Base-by-base conservation (phyloP, 2,113 vertebrate species). In the cat (Felis catus) region DNA sequence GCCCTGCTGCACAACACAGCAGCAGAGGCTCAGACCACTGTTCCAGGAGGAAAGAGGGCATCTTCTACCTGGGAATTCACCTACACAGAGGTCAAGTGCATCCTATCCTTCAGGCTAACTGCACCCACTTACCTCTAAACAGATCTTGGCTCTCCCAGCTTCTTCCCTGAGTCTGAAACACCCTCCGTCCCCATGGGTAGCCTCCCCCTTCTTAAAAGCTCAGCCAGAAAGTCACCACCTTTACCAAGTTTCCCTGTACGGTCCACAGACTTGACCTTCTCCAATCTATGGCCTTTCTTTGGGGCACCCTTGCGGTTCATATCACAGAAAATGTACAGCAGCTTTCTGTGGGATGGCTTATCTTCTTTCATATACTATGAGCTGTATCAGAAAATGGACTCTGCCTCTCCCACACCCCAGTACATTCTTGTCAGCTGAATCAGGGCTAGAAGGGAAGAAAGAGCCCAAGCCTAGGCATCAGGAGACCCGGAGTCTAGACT, bases 161-260 rank as follows among this genome's bases (percentile, higher is more conserved):
- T 66, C 92, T 71, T 51, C 71, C 45, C 29, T 6, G 45, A 41
- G 25, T 29, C 45, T 12, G 10, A 9, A 33, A 33, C 33, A 14
- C 33, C 19, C 13, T 16, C 70, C 10, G 48, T 3, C 15, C 58
- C 31, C 39, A 1, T 0, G 10, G 61, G 18, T 12, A 25, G 7
- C 21, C 29, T 45, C 21, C 8, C 14, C 23, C 10, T 21, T 36
- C 81, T 65, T 82, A 63, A 74, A 96, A 68, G 48, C 41, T 33
- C 48, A 92, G 25, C 55, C 68, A 27, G 73, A 85, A 73, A 3
- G 15, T 39, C 36, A 4, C 27, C 11, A 84, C 31, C 61, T 79
- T 12, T 41, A 15, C 8, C 16, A 39, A 4, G 8, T 19, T 29
- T 36, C 31, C 36, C 87, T 29, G 33, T 2, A 15, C 36, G 6